Evolutionary conservation across 2,113 vertebrate genomes (phyloP).

Genomic region (Rhea pennata): DNA sequence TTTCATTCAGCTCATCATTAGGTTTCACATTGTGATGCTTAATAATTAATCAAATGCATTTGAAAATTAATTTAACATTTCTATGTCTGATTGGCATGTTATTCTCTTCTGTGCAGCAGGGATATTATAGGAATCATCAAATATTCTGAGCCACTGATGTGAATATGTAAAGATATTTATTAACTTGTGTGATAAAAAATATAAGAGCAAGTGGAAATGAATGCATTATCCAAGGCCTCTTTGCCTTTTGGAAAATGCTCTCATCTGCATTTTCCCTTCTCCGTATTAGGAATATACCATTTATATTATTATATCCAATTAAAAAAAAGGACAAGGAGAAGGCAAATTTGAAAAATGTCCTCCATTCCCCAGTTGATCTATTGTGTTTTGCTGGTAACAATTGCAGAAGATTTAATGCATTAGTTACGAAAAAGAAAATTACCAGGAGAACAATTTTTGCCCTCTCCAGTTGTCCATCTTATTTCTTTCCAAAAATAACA

Average conservation of each 20-base stretch:
- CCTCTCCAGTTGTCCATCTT: slow-evolving; percentile 13
- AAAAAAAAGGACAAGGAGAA: slow-evolving; percentile 25
- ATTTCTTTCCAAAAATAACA: background rate
- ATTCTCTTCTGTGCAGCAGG: background rate
- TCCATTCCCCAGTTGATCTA: background rate
- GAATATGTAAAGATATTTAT: slow-evolving; percentile 19
- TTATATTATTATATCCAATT: background rate
- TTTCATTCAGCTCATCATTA: background rate
- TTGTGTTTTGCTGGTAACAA: background rate
- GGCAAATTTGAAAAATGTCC: background rate
- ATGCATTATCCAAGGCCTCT: background rate
- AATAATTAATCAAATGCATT: slow-evolving; percentile 59
- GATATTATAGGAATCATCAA: background rate
- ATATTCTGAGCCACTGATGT: slow-evolving; percentile 32
- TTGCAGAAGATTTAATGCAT: slow-evolving; percentile 17
- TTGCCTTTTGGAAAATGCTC: background rate
- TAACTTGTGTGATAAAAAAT: background rate
- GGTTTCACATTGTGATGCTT: background rate
- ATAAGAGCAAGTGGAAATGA: background rate
- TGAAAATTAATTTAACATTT: slow-evolving; percentile 54
- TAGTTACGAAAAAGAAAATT: slow-evolving; percentile 51
- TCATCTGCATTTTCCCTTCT: slow-evolving; percentile 19
- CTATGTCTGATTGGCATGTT: background rate
- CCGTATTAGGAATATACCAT: background rate
- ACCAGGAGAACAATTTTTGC: background rate